Conservation (phyloP, 2,797 vertebrate genomes). For the Fratercula arctica region DNA sequence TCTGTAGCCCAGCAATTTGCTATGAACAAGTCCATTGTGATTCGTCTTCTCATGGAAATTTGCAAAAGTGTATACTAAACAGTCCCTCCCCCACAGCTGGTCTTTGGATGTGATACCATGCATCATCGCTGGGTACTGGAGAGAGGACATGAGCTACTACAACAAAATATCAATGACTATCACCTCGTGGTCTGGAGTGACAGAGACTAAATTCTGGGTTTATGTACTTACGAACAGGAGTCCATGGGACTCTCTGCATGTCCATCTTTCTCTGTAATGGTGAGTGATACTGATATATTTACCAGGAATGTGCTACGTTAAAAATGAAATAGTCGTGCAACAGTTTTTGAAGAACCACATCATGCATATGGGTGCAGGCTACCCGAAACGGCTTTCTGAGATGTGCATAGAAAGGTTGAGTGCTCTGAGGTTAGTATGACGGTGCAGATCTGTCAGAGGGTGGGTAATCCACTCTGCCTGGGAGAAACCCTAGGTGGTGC, state of each 20-base stretch:
- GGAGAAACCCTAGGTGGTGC: neutral
- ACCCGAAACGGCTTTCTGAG: neutral
- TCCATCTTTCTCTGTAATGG: fast-evolving
- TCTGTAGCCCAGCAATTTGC: neutral
- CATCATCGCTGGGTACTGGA: neutral
- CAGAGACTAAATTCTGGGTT: neutral
- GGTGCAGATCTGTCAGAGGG: neutral
- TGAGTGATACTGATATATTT: neutral
- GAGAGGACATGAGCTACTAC: neutral
- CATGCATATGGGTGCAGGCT: neutral
- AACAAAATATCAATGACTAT: neutral
- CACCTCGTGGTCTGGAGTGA: neutral
- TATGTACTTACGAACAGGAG: neutral
- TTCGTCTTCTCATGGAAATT: neutral
- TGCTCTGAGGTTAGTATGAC: neutral
- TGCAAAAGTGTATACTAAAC: neutral
- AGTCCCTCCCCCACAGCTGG: neutral
- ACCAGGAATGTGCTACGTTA: neutral
- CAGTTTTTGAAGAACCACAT: neutral
- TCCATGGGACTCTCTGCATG: neutral
- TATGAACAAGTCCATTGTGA: neutral
- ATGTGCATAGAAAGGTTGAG: neutral
- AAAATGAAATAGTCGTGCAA: neutral
- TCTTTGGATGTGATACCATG: neutral
- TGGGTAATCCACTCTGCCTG: neutral